A percentile compares a stretch with the other conserved stretches of the same genome.
Conservation (phyloP, 2,888 invertebrate genomes). For the Drosophila acutilabella region DNA sequence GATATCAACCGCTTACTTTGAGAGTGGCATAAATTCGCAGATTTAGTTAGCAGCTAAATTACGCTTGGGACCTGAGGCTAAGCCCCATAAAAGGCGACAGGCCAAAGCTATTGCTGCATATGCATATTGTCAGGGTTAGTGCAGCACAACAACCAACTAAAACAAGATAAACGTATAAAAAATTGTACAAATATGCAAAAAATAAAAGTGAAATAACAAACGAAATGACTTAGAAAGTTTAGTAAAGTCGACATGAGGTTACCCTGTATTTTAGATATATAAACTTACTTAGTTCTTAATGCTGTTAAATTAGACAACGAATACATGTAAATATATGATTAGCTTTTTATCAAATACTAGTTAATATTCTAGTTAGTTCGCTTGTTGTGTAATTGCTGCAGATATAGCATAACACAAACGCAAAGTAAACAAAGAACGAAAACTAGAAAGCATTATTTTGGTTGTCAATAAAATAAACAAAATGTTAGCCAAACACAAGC, state of each 20-base stretch:
- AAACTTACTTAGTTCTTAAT: too few species aligned
- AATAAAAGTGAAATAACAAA: slow-evolving; percentile 11
- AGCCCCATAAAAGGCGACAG: slow-evolving; percentile 21
- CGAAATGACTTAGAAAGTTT: neutral
- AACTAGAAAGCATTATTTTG: slow-evolving; percentile 37
- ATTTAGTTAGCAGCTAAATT: slow-evolving; percentile 33
- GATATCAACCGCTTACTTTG: slow-evolving; percentile 10
- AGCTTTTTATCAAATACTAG: neutral
- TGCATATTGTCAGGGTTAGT: slow-evolving; percentile 28
- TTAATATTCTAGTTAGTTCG: too few species aligned
- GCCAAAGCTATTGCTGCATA: slow-evolving; percentile 26
- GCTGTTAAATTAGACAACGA: too few species aligned
- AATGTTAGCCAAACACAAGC: slow-evolving; percentile 40
- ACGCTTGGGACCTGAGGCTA: slow-evolving; percentile 11
- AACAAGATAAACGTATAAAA: slow-evolving; percentile 23
- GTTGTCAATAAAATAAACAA: slow-evolving; percentile 66
- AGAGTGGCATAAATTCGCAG: slow-evolving; percentile 34
- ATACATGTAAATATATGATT: neutral
- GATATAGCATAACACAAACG: slow-evolving; percentile 3
- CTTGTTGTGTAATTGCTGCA: neutral
- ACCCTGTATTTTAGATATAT: neutral
- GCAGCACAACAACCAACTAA: slow-evolving; percentile 11
- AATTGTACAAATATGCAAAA: slow-evolving; percentile 32
- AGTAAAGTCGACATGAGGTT: neutral
- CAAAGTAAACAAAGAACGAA: slow-evolving; percentile 32